Base-by-base conservation (phyloP, 2,888 invertebrate genomes). In the Leucozona laternaria region DNA sequence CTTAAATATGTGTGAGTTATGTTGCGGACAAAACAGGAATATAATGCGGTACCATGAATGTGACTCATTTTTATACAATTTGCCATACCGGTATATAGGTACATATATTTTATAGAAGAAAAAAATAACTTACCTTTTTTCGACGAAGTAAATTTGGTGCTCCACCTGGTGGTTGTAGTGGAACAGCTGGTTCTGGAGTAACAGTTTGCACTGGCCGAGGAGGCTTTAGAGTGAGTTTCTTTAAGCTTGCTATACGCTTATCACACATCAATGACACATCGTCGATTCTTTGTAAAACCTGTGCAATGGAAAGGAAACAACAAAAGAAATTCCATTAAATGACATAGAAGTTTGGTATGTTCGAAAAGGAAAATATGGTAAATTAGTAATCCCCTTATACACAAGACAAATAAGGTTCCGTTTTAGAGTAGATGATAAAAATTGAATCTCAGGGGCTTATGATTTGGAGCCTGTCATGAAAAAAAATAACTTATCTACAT, bases 201-300 rank as follows among this genome's bases (percentile, higher is more conserved):
- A 97, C 97, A 60, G 96, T 94, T 92, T 97, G 97, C 88, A 97
- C 95, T 66, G 97, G 97, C 79, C 96, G 94, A 79, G 95, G 94
- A 45, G 96, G 96, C 91, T 95, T 95, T 31, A 95, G 93, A 17
- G 96, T 94, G 79, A 97, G 94, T 88, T 95, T 95, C 91, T 96
- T 96, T 71, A 97, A 93, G 84, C 95, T 94, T 55, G 95, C 94
- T 68, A 96, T 94, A 89, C 97, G 95, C 92, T 97, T 97, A 84
- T 97, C 96, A 93, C 98, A 98, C 98, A 98, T 98, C 90, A 96
- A 93, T 91, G 96, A 97, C 2, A 99, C 97, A 93, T 99, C 98
- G 91, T 98, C 98, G 89, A 98, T 97, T 89, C 98, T 94, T 94
- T 98, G 97, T 60, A 98, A 94, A 88, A 98, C 97, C 97, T 98